Evolutionary conservation across 2,797 vertebrate genomes (phyloP), one percentile per base, ranked within the genome.

Genomic region (Phylloscopus collybita): DNA sequence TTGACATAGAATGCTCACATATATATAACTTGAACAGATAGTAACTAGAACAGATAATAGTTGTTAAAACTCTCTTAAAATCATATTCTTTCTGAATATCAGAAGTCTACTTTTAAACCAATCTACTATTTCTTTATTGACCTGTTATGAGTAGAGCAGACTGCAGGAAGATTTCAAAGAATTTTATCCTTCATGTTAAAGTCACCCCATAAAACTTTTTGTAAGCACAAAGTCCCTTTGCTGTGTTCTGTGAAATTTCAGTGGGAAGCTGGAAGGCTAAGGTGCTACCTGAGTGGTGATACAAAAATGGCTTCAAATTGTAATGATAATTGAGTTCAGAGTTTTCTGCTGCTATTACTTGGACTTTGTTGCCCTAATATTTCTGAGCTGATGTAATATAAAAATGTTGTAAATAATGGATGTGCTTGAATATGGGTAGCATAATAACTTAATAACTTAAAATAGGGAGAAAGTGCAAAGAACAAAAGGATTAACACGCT

Each of bases 241-340:
- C 11, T 59, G 13, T 10, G 9, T 49, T 87, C n/a, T 65, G 36
- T 81, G 38, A 51, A 71, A 89, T 71, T 38, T 81, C 53, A 85
- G 10, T 44, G 34, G 70, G 50, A 89, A 75, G 13, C 5, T 53
- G 36, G 25, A 73, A 60, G 32, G 16, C 10, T 61, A 49, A 49
- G 12, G n/a, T 78, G 27, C 14, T 74, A 4, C 53, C 64, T 0
- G 0, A 67, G 16, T 13, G 25, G 1, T 38, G 57, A 38, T 34
- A 54, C 3, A 92, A 75, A 82, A 49, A 5, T 50, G 20, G 3
- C 74, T 66, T 74, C 11, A 50, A 65, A 56, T 13, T 70, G 16
- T 27, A 66, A 70, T 36, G 30, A 18, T 21, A 88, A 85, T 22
- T 32, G 11, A 74, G 15, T 74, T 78, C 47, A 56, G 42, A 65